These are phyloP conservation scores for Rhea pennata DNA, from an alignment of 2,113 vertebrate genomes.

Conservation along the genomic window DNA sequence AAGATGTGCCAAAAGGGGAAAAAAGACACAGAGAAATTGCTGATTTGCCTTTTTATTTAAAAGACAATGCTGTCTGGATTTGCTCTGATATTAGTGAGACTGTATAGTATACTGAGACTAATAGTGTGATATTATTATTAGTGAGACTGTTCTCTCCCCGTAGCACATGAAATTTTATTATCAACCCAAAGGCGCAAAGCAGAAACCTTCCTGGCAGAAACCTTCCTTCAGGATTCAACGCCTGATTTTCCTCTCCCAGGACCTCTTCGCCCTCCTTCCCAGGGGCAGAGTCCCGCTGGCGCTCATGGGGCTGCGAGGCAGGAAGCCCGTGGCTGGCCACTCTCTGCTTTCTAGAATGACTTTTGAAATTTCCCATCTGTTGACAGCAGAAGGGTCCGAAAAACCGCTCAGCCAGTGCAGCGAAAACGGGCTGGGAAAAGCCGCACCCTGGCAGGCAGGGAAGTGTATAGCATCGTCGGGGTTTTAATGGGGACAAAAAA, in stretches of 20 bases:
- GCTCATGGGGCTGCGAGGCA: too few relatives aligned
- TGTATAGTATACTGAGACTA: not conserved
- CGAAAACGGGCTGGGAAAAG: not conserved
- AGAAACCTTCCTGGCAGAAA: not conserved
- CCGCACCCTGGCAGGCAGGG: not conserved
- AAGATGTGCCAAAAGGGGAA: not conserved
- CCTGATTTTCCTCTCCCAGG: not conserved
- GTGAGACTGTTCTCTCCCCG: not conserved
- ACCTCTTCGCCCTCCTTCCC: not conserved
- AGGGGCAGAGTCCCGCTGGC: fast-evolving
- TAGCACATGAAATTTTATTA: not conserved
- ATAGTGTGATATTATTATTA: not conserved
- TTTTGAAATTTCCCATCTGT: not conserved
- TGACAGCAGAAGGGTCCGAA: not conserved
- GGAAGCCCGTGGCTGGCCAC: not conserved
- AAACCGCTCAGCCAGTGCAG: not conserved
- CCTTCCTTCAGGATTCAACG: not conserved
- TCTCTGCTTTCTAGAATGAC: not conserved
- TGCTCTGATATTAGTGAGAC: not conserved
- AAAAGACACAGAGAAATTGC: not conserved
- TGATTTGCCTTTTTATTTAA: not conserved
- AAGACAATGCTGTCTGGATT: not conserved
- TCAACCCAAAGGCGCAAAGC: not conserved
- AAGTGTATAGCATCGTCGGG: fast-evolving
- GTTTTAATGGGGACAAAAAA: not conserved